Evolutionary conservation across 1,140 invertebrate genomes (phyloP), one percentile per base, ranked within the genome.

Genomic region (Brachionus koreanus): DNA sequence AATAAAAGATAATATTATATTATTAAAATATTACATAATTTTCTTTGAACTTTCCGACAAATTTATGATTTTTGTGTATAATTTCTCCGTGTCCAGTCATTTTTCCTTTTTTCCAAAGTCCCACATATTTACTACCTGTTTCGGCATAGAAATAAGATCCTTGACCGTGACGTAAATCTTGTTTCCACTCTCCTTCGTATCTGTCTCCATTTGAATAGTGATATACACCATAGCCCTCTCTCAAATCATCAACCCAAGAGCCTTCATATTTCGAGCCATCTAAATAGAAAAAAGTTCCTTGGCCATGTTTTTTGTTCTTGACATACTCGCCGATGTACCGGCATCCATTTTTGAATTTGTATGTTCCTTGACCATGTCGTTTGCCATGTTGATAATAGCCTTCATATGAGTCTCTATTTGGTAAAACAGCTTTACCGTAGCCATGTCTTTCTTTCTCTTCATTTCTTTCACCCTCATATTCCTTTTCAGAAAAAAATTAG

Each of bases 371-470:
- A 2, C 93, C 94, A 85, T 94, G 91, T 42, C 94, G 90, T 85
- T 92, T 90, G 0, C 93, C 93, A 69, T 92, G 90, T 82, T 91
- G 91, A 86, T 95, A 95, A 84, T 91, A 89, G 0, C 94, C 94
- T 85, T 93, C 91, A 85, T 94, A 95, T 84, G 93, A 92, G 86
- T 95, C 94, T 3, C 92, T 92, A 86, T 95, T 95, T 3, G 93
- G 93, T 43, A 95, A 88, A 46, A 92, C 89, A 2, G 93, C 92
- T 90, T 92, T 93, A 0, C 94, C 94, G 19, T 90, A 87, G 1
- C 94, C 94, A 86, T 95, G 93, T 9, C 94, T 88, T 63, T 94
- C 92, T 1, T 92, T 91, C 6, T 90, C 88, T 9, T 90, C 89
- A 88, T 94, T 94, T 42, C 93, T 90, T 72, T 90, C 91, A 49